Conservation (phyloP, 2,113 vertebrate species). For the Oophaga pumilio region DNA sequence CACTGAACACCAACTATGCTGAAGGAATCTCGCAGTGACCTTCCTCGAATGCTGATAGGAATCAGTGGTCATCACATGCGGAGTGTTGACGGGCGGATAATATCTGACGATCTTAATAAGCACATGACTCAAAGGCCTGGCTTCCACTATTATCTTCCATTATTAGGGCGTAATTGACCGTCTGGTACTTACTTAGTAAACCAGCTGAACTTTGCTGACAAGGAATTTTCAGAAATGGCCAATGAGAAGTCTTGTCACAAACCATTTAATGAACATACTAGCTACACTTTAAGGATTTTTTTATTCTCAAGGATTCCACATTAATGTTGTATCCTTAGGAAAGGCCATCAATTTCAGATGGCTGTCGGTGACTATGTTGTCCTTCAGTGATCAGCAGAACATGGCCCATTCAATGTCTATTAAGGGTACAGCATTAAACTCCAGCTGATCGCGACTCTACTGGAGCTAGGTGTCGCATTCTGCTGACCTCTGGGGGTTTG, state of each 20-base stretch:
- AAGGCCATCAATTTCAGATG: no score
- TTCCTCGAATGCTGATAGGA: conserved; percentile 7
- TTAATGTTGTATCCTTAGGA: not conserved
- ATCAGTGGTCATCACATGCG: conserved; percentile 27
- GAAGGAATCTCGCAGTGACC: conserved; percentile 17
- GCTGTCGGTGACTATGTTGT: no score
- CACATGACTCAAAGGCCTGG: not conserved
- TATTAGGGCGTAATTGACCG: not conserved
- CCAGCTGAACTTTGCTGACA: conserved; percentile 4
- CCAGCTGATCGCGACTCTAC: no score
- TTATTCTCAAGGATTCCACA: not conserved
- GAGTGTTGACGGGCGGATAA: conserved; percentile 20
- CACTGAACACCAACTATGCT: conserved; percentile 1
- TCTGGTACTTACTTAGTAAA: not conserved
- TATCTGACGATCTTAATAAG: not conserved
- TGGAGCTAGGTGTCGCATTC: no score
- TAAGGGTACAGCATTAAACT: no score
- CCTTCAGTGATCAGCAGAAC: no score
- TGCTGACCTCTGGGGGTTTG: no score
- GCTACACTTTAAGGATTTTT: not conserved
- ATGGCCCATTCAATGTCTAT: no score
- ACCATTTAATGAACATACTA: not conserved
- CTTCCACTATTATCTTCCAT: not conserved
- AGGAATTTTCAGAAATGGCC: not conserved
- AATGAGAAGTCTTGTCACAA: not conserved